Base-by-base conservation (phyloP, 1,140 invertebrate species). In the Papilio aristodemus region DNA sequence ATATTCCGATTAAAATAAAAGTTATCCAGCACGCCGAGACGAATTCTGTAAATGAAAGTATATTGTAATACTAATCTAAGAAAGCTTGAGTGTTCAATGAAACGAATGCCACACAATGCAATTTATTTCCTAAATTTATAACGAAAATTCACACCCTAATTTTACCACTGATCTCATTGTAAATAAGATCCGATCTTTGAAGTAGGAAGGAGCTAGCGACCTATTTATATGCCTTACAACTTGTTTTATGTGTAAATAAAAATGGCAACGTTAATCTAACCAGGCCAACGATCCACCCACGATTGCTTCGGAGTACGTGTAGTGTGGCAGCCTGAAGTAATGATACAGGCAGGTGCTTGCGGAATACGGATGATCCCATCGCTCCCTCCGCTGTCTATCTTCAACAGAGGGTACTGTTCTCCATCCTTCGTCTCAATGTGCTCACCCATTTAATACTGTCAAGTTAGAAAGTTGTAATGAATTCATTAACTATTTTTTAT, bases 11-110 rank as follows among this genome's bases (percentile, higher is more conserved):
- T 37, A 90, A 66, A 38, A 85, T 83, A 9, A 83, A 46, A 17
- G 85, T 83, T 83, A 90, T 87, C 88, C 88, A 89, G 72, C 80
- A 89, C 9, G 86, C 79, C 10, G 85, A 87, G 19, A 88, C 64
- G 54, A 81, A 80, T 72, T 90, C 88, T 90, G 86, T 36, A 87
- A 89, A 39, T 69, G 76, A 70, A 73, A 71, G 11, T 13, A 46
- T 41, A 38, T 22, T 66, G 22, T 58, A 10, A 4, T 19, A 11
- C 1, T 62, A 38, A 60, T 32, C 6, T 32, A 6, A 32, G 27
- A 32, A 32, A 6, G n/a, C n/a, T n/a, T n/a, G n/a, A 6, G 27
- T 32, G 27, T 32, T 32, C 27, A 32, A 32, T 2, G 2, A 32
- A 32, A 32, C 2, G 27, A 32, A 32, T 6, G 27, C 27, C 27